Base-by-base conservation (phyloP, 2,888 invertebrate genomes). In the Ferdinandea cuprea region DNA sequence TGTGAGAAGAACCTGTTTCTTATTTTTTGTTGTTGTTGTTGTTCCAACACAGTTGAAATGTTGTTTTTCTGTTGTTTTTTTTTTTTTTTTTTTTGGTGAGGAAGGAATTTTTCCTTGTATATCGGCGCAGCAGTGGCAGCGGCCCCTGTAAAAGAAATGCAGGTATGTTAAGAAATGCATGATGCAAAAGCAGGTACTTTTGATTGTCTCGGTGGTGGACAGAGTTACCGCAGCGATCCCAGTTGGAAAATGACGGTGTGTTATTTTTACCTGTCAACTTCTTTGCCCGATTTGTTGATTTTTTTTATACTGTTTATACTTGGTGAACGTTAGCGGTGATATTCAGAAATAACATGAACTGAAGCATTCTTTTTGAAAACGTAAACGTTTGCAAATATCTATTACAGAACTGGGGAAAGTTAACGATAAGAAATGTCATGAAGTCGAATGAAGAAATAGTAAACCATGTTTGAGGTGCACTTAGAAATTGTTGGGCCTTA, bases 1-100 rank as follows among this genome's bases (percentile, higher is more conserved):
- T 78, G 68, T 73, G 40, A 73, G 83, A 63, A 72, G 78, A 83
- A 83, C 83, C 83, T 58, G 83, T 83, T 83, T 83, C 11, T 42
- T 72, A 44, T 58, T n/a, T n/a, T n/a, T n/a, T n/a, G n/a, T n/a
- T n/a, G n/a, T n/a, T n/a, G n/a, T n/a, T n/a, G n/a, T n/a, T n/a
- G n/a, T 54, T 44, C 40, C 63, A 83, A 68, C 61, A 68, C 61
- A 32, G 68, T 56, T 72, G 77, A 77, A 25, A 72, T 77, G 77
- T 77, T 77, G 83, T 77, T 77, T 81, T 68, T 61, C 63, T n/a
- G n/a, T n/a, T n/a, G n/a, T n/a, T n/a, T 37, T 40, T 54, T 46
- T 37, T 54, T 7, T 35, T 25, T 72, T 35, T 59, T 56, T 73
- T 19, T 63, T 48, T 40, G 58, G 25, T 15, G 58, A 54, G 30